Evolutionary conservation across 2,888 invertebrate species (phyloP), one percentile per base, ranked within the genome.

Genomic region (Alviniconcha strummeri): DNA sequence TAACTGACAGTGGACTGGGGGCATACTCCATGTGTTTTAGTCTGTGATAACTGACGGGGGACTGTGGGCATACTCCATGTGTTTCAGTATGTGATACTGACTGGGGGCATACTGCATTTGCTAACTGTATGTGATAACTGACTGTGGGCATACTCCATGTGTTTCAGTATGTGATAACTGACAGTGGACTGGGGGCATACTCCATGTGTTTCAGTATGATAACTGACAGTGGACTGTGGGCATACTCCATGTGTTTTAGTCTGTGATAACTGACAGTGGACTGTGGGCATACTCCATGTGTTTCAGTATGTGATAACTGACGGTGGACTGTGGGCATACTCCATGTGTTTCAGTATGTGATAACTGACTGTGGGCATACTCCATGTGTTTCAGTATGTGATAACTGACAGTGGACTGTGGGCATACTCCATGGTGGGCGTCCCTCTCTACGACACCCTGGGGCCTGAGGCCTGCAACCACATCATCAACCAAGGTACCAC

Each of bases 391-490:
- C 89, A 92, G 91, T 92, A 91, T 86, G 88, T 91, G 56, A 88
- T 92, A 64, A 85, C 88, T 75, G 92, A 92, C 84, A 88, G 90
- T 83, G 91, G 88, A 17, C 90, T 91, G 79, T 92, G 90, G 86
- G 88, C 89, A 84, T 91, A 92, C 77, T 92, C 92, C 69, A 91
- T 92, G 90, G 90, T 89, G 56, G 86, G 90, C 13, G 92, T 93
- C 5, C 93, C 93, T 7, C 85, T 93, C 71, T 92, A 92, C 86
- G 92, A 92, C 84, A 92, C 92, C 17, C 86, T 92, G 52, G 99
- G 99, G 92, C 97, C 97, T 89, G 98, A 99, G 94, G 98, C 99
- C 88, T 98, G 98, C 95, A 97, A 97, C 95, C 98, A 97, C 95
- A 98, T 98, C 94, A 97, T 98, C 92, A 97, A 97, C 94, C 98